Conservation (phyloP, 1,140 invertebrate genomes). For the Caerostris darwini region DNA sequence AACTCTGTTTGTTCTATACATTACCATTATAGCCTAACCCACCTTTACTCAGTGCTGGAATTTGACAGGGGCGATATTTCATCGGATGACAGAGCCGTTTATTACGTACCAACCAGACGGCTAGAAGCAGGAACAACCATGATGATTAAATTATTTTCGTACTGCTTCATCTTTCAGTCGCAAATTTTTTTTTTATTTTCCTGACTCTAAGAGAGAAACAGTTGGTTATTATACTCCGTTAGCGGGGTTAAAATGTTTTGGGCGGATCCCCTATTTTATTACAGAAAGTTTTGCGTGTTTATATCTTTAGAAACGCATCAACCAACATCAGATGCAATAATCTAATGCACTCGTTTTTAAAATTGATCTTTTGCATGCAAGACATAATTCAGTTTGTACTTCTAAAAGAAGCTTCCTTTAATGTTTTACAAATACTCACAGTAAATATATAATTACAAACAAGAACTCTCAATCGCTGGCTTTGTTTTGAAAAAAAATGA, state of each 20-base stretch:
- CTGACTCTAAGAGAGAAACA: background rate
- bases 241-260: slow-evolving; percentile 40
- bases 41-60: slow-evolving; percentile 44
- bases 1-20: slow-evolving; percentile 65
- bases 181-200: slow-evolving; percentile 25
- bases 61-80: slow-evolving; percentile 67
- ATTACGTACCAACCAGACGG: slow-evolving; percentile 35
- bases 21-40: slow-evolving; percentile 58
- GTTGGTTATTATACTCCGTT: slow-evolving; percentile 33
- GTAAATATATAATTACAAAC: background rate
- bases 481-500: background rate
- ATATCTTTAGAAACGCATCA: background rate
- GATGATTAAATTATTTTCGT: slow-evolving; percentile 62
- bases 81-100: slow-evolving; percentile 66
- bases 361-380: background rate
- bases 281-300: background rate
- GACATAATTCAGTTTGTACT: background rate
- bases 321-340: slow-evolving; percentile 5
- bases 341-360: background rate
- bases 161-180: slow-evolving; percentile 45
- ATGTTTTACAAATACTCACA: background rate
- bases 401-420: background rate
- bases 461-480: background rate
- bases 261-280: slow-evolving; percentile 12
- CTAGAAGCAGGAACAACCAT: background rate